Percentiles rank a stretch among this genome's conserved stretches.
Conservation (phyloP, 2,888 invertebrate genomes). For the Synergus gifuensis region DNA sequence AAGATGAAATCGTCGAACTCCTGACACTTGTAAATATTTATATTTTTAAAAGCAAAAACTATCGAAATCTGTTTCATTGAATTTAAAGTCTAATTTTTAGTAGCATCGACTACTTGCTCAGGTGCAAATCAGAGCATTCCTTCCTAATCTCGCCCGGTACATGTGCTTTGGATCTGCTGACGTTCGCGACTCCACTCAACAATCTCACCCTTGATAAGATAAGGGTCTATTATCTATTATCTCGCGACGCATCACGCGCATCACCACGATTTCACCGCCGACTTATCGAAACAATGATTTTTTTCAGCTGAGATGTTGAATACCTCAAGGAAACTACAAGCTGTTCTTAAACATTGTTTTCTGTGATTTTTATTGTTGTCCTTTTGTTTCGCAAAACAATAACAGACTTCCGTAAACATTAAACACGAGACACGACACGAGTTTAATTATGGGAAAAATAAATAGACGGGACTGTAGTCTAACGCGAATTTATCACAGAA, state of each 20-base stretch:
- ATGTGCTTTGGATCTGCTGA: neutral
- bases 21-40: neutral
- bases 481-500: neutral
- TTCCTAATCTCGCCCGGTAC: constrained; percentile 2
- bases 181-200: constrained; percentile 14
- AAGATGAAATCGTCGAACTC: neutral
- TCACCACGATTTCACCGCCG: neutral
- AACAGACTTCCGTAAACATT: neutral
- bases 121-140: constrained; percentile 7
- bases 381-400: neutral
- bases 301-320: too few species aligned
- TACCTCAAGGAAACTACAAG: too few species aligned
- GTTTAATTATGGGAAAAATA: neutral
- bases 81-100: neutral
- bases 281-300: neutral
- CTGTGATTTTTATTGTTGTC: neutral
- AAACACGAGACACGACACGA: neutral
- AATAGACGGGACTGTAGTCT: constrained; percentile 21
- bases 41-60: neutral
- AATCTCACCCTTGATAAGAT: constrained; percentile 34
- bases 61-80: neutral
- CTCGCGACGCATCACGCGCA: neutral
- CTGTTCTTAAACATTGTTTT: neutral
- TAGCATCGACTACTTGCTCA: constrained; percentile 10
- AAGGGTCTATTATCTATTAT: constrained; percentile 39